Base-by-base conservation (phyloP, 1,140 invertebrate species). In the Acromyrmex charruanus region DNA sequence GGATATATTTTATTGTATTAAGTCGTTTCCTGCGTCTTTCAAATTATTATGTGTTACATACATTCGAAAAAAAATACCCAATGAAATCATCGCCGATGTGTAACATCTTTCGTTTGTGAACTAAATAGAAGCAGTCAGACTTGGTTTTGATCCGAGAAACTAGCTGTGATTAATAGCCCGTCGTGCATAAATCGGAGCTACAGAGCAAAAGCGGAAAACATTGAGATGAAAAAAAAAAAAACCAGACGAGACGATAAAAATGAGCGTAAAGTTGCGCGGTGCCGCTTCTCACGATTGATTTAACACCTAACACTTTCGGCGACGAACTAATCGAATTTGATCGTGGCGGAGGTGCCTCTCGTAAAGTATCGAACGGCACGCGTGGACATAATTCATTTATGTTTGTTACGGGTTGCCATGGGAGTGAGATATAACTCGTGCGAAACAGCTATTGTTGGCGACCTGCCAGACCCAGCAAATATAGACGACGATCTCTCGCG, bases 341-440 rank as follows among this genome's bases (percentile, higher is more conserved):
- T 89, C 80, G 75, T 75, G 87, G 18, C 39, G 18, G 66, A 61
- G 55, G 69, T 86, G 75, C 90, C 39, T 49, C 21, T 69, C 90
- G 90, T 93, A 93, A 94, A 93, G 90, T 92, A 93, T 92, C 88
- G 89, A 94, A 93, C 88, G 91, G 91, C 93, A 94, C 93, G 92
- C 94, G 93, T 92, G 92, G 84, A 89, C 92, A 95, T 94, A 94
- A 95, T 94, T 94, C 94, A 94, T 93, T 94, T 93, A 94, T 93
- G 94, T 94, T 94, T 95, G 94, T 94, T 95, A 94, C 93, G 92
- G 92, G 92, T 94, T 93, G 91, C 93, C 91, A 93, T 94, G 91
- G 61, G 91, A 93, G 93, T 93, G 94, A 94, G 92, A 94, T 94
- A 94, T 93, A 93, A 92, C 87, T 89, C 89, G 77, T 84, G 82